Conservation (phyloP, 2,113 vertebrate genomes). For the Hepsetus odoe region DNA sequence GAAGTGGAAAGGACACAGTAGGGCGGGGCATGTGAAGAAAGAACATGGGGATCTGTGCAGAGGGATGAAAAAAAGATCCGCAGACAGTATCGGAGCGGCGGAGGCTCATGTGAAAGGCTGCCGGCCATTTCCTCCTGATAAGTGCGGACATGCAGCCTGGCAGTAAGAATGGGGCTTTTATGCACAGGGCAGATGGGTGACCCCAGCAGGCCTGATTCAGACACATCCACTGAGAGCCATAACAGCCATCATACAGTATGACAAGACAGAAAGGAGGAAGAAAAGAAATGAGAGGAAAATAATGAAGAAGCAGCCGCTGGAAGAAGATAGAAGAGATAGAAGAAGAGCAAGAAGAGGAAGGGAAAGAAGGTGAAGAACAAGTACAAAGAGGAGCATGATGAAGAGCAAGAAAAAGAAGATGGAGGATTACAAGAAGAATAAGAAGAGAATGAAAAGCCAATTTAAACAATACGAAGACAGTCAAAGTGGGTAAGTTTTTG, state of each 20-base stretch:
- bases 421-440: no score
- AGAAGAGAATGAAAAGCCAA: no score
- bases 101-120: slow-evolving; percentile 38
- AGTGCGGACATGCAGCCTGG: slow-evolving; percentile 19
- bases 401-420: background rate
- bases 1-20: slow-evolving; percentile 24
- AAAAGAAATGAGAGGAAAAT: background rate
- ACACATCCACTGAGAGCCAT: slow-evolving; percentile 22
- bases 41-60: background rate
- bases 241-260: slow-evolving; percentile 25
- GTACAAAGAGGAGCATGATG: no score
- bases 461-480: no score
- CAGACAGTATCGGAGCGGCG: slow-evolving; percentile 30
- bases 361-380: no score
- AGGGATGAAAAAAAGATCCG: slow-evolving; percentile 7
- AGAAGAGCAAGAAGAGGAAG: no score
- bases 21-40: slow-evolving; percentile 26
- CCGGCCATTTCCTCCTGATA: slow-evolving; percentile 38
- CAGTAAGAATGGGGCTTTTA: slow-evolving; percentile 34
- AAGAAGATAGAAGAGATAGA: no score
- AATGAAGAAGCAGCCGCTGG: background rate
- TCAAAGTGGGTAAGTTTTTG: no score
- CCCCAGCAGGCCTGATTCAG: slow-evolving; percentile 6
- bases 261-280: slow-evolving; percentile 8
- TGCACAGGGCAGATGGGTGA: slow-evolving; percentile 35